Percentiles rank a stretch among this genome's conserved stretches.
These are phyloP conservation scores for Tridacna crocea DNA, from an alignment of 2,888 invertebrate genomes.

Conservation along the genomic window DNA sequence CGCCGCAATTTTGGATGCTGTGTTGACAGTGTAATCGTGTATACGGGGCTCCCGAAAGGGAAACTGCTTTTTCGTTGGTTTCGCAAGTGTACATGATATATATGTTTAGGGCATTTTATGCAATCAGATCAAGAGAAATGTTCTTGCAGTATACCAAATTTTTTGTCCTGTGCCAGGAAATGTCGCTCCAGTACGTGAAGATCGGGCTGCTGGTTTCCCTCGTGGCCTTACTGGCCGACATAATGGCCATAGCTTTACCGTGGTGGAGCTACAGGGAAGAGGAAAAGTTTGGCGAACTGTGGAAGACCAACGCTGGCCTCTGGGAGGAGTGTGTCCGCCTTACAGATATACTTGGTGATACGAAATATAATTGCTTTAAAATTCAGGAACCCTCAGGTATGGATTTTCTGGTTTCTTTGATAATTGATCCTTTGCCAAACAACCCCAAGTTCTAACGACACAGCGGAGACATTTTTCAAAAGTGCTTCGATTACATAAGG, in stretches of 20 bases:
- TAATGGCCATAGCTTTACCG: constrained; percentile 32
- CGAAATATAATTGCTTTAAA: constrained; percentile 18
- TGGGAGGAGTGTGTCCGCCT: constrained; percentile 35
- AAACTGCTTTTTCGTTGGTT: too few species aligned
- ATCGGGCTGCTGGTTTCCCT: constrained; percentile 30
- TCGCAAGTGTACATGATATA: too few species aligned
- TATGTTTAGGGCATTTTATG: too few species aligned
- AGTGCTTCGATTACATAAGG: too few species aligned
- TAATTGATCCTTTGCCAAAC: too few species aligned
- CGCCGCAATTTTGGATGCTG: too few species aligned
- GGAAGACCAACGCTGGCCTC: constrained; percentile 31
- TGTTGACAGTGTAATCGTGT: too few species aligned
- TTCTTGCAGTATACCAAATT: too few species aligned
- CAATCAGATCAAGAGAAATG: too few species aligned
- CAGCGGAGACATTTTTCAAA: too few species aligned
- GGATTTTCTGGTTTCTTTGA: not conserved
- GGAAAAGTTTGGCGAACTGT: constrained; percentile 23
- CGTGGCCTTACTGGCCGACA: not conserved
- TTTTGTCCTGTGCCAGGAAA: not conserved
- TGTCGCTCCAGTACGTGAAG: constrained; percentile 2
- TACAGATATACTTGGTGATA: constrained; percentile 7
- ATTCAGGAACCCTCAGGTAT: constrained; percentile 34
- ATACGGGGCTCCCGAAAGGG: too few species aligned
- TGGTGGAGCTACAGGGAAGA: constrained; percentile 42
- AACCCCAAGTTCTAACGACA: too few species aligned